Evolutionary conservation across 2,797 vertebrate species (phyloP).

Genomic region (Sebastes wilsoni): DNA sequence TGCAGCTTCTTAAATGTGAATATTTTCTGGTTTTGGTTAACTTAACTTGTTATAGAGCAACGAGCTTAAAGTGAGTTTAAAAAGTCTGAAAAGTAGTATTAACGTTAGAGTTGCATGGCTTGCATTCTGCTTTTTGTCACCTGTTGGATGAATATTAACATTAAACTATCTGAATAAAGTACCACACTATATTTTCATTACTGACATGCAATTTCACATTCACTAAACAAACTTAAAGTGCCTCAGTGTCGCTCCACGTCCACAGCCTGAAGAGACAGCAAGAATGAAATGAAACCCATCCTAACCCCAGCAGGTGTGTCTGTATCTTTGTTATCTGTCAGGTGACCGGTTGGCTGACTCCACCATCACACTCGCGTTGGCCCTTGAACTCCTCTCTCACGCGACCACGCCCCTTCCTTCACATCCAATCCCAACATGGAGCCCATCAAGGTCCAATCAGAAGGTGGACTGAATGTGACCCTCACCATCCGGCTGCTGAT

Average conservation of each 20-base stretch:
- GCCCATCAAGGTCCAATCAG: conserved; percentile 92
- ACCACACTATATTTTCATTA: neutral
- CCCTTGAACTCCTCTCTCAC: conserved; percentile 72
- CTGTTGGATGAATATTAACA: neutral
- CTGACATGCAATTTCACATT: neutral
- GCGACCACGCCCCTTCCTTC: conserved; percentile 66
- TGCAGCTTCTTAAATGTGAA: too few relatives aligned
- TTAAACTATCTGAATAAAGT: neutral
- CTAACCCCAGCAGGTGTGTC: neutral
- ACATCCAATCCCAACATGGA: conserved; percentile 88
- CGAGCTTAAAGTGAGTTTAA: too few relatives aligned
- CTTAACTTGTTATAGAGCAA: too few relatives aligned
- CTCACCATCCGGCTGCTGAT: conserved; percentile 93
- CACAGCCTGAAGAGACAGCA: neutral
- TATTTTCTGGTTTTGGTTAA: too few relatives aligned
- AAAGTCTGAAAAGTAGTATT: neutral
- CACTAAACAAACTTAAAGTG: neutral
- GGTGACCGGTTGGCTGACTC: conserved; percentile 77
- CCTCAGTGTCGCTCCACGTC: neutral
- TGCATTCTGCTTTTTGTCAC: neutral
- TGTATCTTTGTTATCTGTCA: neutral
- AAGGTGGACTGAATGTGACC: conserved; percentile 96
- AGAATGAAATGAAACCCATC: fast-evolving
- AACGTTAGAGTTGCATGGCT: neutral
- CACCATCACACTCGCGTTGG: conserved; percentile 70